These are phyloP conservation scores for Ceryle rudis DNA, from an alignment of 2,797 vertebrate genomes.

Conservation along the genomic window DNA sequence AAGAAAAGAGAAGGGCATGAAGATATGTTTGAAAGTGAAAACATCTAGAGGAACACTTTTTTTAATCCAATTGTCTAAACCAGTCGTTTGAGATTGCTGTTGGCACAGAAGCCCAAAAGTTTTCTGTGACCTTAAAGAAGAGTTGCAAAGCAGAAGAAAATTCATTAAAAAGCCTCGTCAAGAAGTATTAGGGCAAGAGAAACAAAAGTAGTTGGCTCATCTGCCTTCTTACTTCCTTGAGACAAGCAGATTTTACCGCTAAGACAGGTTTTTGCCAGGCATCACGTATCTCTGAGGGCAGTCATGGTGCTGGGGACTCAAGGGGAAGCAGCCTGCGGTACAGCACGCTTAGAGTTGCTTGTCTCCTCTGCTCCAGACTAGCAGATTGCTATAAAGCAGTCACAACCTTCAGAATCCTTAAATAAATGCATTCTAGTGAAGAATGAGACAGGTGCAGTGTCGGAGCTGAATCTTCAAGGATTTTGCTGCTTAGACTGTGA, in stretches of 20 bases:
- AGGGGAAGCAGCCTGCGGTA: not conserved
- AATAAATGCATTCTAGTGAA: not conserved
- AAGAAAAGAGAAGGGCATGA: not conserved
- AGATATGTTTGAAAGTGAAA: not conserved
- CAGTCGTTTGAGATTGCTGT: not conserved
- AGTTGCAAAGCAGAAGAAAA: not conserved
- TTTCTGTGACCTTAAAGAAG: not conserved
- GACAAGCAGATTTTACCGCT: not conserved
- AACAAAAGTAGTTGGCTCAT: not conserved
- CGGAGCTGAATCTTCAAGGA: not conserved
- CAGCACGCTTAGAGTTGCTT: not conserved
- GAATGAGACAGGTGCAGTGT: not conserved
- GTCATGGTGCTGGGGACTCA: not conserved
- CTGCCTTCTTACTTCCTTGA: not conserved
- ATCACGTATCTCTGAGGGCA: not conserved
- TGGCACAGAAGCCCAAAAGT: not conserved
- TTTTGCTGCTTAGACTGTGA: not conserved
- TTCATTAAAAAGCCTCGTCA: not conserved
- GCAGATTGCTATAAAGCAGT: not conserved
- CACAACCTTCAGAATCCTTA: not conserved
- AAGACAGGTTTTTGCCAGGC: not conserved
- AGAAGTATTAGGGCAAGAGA: not conserved
- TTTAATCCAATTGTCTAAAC: not conserved
- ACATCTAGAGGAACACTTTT: not conserved
- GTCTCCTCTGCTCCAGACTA: not conserved